Conservation (phyloP, 2,113 vertebrate genomes). For the Poeciliopsis occidentalis region DNA sequence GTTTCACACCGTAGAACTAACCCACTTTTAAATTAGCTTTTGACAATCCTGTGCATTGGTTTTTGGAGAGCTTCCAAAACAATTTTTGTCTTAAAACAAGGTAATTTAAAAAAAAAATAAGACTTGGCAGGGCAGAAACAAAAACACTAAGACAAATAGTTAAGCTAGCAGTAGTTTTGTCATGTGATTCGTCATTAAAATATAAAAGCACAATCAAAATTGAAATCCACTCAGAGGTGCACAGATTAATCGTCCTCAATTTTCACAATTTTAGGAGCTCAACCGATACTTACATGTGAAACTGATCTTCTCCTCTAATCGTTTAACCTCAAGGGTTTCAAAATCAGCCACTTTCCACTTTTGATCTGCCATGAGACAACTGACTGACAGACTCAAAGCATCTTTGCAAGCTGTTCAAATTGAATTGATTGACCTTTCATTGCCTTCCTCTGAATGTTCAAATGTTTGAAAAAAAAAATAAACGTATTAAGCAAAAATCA, state of each 20-base stretch:
- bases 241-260: too few species aligned
- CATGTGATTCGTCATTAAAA: background rate
- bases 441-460: background rate
- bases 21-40: background rate
- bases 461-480: background rate
- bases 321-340: too few species aligned
- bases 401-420: background rate
- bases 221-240: background rate
- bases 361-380: too few species aligned
- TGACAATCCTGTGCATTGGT: background rate
- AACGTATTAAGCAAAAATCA: background rate
- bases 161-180: background rate
- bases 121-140: background rate
- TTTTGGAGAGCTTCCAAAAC: background rate
- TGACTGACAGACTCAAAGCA: background rate
- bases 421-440: background rate
- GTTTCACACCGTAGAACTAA: background rate
- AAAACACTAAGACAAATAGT: background rate
- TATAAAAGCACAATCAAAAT: background rate
- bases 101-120: background rate
- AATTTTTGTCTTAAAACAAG: background rate
- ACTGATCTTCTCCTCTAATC: too few species aligned
- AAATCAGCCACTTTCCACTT: too few species aligned
- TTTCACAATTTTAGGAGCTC: too few species aligned
- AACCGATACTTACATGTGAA: too few species aligned